These are phyloP conservation scores for Plecturocebus donacophilus DNA, from an alignment of 2,113 vertebrate genomes.

Conservation along the genomic window DNA sequence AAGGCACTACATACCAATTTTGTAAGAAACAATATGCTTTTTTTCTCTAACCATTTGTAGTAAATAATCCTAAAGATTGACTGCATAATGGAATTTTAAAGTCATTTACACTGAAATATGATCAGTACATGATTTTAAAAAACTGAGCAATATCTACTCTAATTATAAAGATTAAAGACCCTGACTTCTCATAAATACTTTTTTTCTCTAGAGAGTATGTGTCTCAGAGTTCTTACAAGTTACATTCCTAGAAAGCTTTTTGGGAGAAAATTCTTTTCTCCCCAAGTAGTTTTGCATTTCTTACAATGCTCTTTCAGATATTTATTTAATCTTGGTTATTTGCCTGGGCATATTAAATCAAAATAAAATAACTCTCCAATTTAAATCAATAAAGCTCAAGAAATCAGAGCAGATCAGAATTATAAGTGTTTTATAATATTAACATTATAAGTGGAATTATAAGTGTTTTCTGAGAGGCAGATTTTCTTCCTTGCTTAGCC, in stretches of 20 bases:
- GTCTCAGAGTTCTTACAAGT: background rate
- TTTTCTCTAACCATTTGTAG: background rate
- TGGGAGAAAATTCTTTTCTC: background rate
- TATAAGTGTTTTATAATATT: background rate
- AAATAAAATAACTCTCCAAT: conserved; percentile 82
- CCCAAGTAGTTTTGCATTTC: conserved; percentile 21
- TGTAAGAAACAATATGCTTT: background rate
- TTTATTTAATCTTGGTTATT: conserved; percentile 80
- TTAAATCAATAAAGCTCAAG: conserved; percentile 81
- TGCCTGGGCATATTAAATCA: conserved; percentile 86
- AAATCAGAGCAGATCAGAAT: conserved; percentile 84
- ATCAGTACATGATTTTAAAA: background rate
- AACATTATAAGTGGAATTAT: no score
- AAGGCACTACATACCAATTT: conserved; percentile 4
- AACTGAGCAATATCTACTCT: background rate
- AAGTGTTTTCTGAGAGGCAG: background rate
- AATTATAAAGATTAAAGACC: background rate
- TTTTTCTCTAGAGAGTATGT: background rate
- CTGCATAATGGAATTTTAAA: background rate
- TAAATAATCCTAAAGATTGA: background rate
- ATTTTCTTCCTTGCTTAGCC: conserved; percentile 18
- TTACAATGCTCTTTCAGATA: conserved; percentile 58
- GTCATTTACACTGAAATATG: conserved; percentile 35
- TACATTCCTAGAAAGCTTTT: conserved; percentile 20
- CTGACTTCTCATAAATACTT: background rate